Percentiles rank a stretch among this genome's conserved stretches.
Conservation (phyloP, 2,113 vertebrate genomes). For the Chaetodon trifascialis region DNA sequence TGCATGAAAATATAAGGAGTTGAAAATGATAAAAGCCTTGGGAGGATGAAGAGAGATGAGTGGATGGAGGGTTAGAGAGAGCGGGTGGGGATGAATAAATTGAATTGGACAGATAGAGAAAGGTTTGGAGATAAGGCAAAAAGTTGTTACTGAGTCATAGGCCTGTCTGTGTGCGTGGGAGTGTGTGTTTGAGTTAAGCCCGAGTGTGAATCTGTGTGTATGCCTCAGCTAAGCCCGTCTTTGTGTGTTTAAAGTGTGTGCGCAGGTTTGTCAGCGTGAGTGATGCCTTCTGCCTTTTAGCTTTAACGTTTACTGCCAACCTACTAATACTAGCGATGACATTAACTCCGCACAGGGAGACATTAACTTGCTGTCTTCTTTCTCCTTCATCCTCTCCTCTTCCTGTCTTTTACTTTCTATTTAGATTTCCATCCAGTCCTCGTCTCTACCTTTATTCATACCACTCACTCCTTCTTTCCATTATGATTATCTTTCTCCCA, state of each 20-base stretch:
- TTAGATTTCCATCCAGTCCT: slow-evolving; percentile 1
- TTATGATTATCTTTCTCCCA: slow-evolving; percentile 45
- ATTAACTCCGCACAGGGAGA: slow-evolving; percentile 23
- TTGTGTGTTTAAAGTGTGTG: slow-evolving; percentile 27
- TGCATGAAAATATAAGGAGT: slow-evolving; percentile 27
- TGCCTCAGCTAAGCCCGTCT: slow-evolving; percentile 9
- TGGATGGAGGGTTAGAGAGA: slow-evolving; percentile 29
- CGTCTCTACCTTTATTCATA: slow-evolving; percentile 33
- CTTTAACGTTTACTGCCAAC: slow-evolving; percentile 22
- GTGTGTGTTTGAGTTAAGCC: slow-evolving; percentile 42
- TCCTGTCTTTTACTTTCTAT: not conserved
- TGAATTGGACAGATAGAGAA: slow-evolving; percentile 54
- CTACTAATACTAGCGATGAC: slow-evolving; percentile 55
- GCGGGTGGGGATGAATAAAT: slow-evolving; percentile 49
- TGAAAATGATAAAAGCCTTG: slow-evolving; percentile 58
- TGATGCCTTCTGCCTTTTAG: slow-evolving; percentile 49
- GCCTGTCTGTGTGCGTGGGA: slow-evolving; percentile 31
- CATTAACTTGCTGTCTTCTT: slow-evolving; percentile 17
- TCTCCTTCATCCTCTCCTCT: slow-evolving; percentile 23
- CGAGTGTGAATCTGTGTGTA: slow-evolving; percentile 15
- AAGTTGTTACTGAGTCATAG: slow-evolving; percentile 57
- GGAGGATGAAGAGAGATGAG: slow-evolving; percentile 52
- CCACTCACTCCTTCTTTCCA: slow-evolving; percentile 18
- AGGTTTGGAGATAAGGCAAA: slow-evolving; percentile 53
- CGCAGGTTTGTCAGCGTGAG: slow-evolving; percentile 37